Conservation (phyloP, 35 echinoderm and acorn worm species). For the Lytechinus pictus region DNA sequence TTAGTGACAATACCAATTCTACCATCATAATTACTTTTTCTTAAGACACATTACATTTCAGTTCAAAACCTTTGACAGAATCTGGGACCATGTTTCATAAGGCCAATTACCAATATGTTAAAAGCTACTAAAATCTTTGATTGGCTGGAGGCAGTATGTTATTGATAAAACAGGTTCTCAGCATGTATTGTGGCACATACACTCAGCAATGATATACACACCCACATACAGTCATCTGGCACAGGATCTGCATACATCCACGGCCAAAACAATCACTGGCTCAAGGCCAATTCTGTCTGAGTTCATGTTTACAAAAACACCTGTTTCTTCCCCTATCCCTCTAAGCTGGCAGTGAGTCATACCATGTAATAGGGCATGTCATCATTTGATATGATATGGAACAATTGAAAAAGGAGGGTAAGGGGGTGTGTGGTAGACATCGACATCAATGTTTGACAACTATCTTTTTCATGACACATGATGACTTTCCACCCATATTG, state of each 20-base stretch:
- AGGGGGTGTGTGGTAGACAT: background rate
- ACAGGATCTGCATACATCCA: background rate
- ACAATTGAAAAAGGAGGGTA: background rate
- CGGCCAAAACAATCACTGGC: background rate
- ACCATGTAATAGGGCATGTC: background rate
- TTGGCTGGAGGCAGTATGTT: too few relatives aligned
- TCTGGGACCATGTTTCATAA: too few relatives aligned
- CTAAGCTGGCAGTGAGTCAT: background rate
- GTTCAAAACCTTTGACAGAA: too few relatives aligned
- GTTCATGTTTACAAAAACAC: background rate
- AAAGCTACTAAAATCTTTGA: too few relatives aligned
- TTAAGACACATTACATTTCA: too few relatives aligned
- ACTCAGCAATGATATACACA: background rate
- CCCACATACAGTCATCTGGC: background rate
- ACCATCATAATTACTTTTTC: too few relatives aligned
- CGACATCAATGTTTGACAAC: background rate
- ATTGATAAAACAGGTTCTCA: too few relatives aligned
- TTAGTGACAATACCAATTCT: too few relatives aligned
- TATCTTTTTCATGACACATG: background rate
- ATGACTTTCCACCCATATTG: background rate
- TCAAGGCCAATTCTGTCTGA: background rate
- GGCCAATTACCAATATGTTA: too few relatives aligned
- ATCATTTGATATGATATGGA: background rate
- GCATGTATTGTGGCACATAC: too few relatives aligned
- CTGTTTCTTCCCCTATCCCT: background rate